Evolutionary conservation across 2,888 invertebrate species (phyloP), one percentile per base, ranked within the genome.

Genomic region (Boloria selene): DNA sequence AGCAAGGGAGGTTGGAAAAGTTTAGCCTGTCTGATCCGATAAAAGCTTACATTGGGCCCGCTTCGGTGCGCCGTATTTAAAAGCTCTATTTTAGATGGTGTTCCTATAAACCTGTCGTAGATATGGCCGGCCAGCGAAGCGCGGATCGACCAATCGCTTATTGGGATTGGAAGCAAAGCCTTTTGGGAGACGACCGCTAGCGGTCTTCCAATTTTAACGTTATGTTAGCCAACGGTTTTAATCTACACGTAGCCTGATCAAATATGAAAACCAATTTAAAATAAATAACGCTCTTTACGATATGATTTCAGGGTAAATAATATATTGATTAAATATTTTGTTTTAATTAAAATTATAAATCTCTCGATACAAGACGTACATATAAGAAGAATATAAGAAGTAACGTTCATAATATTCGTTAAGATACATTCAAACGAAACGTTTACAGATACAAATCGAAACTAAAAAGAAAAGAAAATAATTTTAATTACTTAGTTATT

Each of bases 171-270:
- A 79, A 74, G 78, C 74, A 78, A 79, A 82, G 79, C 81, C 79
- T 82, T 81, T 80, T 74, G 75, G 74, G 69, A 68, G 71, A 76
- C 74, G 72, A 76, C 73, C 74, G 74, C 67, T 67, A 73, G 68
- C 72, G 70, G 72, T 70, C 71, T 75, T 81, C 79, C 83, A 84
- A 81, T 84, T 86, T 85, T 83, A 85, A 85, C 84, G 80, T 82
- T 81, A 81, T 79, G 75, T 81, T 80, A 79, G 81, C 75, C 79
- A 79, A 80, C 78, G 75, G 77, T 79, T 83, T 84, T 83, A 87
- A 84, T 83, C 80, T 72, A 68, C 74, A 70, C 73, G 70, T 68
- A 70, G 69, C 75, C 76, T 75, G 77, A 79, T 79, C 80, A 84
- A 84, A 85, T 78, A 82, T 73, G 68, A 73, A 66, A 74, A 75